Evolutionary conservation across 64 coral and sea anemone species (phyloP).

Genomic region (Platygyra sinensis): DNA sequence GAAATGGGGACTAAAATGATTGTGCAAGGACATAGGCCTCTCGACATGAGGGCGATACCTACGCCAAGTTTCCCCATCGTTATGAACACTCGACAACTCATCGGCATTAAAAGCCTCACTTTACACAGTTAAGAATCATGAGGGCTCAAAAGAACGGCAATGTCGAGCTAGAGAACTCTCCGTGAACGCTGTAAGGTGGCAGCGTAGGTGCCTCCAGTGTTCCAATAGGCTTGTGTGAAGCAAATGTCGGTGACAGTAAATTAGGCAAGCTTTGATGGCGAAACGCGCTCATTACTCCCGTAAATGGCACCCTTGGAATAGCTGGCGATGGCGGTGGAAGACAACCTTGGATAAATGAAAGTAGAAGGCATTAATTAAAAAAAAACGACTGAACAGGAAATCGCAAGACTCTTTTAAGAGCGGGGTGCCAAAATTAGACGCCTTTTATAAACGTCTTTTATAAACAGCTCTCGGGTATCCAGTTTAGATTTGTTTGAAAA

Average conservation of each 20-base stretch:
- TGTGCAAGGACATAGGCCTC: too few species aligned
- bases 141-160: slow-evolving; percentile 19
- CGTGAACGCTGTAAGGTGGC: slow-evolving; percentile 24
- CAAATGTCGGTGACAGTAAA: slow-evolving; percentile 4
- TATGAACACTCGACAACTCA: neutral
- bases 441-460: too few species aligned
- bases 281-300: slow-evolving; percentile 6
- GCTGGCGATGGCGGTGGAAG: slow-evolving; percentile 14
- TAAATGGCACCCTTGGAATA: slow-evolving; percentile 28
- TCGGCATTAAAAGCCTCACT: too few species aligned
- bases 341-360: neutral
- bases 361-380: neutral
- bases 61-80: neutral
- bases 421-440: too few species aligned
- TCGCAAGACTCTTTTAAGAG: too few species aligned
- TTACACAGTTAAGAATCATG: neutral
- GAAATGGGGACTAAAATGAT: too few species aligned
- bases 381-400: neutral
- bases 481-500: too few species aligned
- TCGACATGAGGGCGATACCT: too few species aligned
- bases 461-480: too few species aligned
- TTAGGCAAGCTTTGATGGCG: slow-evolving; percentile 31
- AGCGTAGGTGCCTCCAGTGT: neutral
- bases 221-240: slow-evolving; percentile 5
- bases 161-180: slow-evolving; percentile 15